Conservation (phyloP, 2,888 invertebrate genomes). For the Stomorhina lunata region DNA sequence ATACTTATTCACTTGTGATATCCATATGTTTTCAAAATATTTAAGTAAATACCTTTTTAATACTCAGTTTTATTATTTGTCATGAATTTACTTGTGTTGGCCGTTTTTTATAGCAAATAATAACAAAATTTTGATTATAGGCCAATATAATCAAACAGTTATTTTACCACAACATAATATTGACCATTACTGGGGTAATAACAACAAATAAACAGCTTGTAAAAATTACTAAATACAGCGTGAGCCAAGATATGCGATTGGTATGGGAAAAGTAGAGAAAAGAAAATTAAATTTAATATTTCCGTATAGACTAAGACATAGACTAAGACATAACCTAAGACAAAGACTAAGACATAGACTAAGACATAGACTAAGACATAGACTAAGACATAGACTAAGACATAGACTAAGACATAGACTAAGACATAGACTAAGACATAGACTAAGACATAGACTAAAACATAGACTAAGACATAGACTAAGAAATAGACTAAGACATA, state of each 20-base stretch:
- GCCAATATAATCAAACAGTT: constrained; percentile 44
- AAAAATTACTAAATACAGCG: constrained; percentile 29
- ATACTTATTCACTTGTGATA: not conserved
- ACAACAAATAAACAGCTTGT: constrained; percentile 18
- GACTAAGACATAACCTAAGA: no score
- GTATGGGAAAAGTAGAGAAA: not conserved
- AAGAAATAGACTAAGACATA: no score
- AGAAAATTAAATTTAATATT: not conserved
- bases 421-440: no score
- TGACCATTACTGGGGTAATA: constrained; percentile 38
- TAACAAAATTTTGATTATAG: constrained; percentile 42
- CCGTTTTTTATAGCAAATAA: constrained; percentile 6
- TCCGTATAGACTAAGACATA: no score
- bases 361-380: no score
- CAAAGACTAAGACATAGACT: no score
- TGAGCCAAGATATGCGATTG: not conserved
- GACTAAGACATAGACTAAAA: no score
- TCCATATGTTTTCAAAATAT: not conserved
- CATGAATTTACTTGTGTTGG: not conserved
- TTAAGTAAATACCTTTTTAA: constrained; percentile 11
- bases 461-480: no score
- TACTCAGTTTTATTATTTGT: constrained; percentile 15
- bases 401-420: no score
- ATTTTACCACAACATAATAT: constrained; percentile 28
- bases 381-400: no score